Conservation (phyloP, 2,113 vertebrate species). For the Morphnarchus princeps region DNA sequence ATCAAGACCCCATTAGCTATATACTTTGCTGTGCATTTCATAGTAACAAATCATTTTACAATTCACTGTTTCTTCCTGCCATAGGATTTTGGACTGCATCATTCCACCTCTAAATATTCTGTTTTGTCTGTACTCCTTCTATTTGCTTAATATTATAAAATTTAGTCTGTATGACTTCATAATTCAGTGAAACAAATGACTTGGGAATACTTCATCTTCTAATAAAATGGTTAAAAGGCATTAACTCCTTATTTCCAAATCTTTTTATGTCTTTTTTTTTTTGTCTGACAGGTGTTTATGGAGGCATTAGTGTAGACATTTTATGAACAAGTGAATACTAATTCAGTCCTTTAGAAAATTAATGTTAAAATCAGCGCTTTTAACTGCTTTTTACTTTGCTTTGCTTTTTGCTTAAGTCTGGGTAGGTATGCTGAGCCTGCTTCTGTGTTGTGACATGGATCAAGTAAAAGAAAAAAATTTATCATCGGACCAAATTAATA, state of each 20-base stretch:
- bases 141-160: neutral
- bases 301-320: neutral
- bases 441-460: neutral
- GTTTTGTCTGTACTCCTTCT: neutral
- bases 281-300: neutral
- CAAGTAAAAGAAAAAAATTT: neutral
- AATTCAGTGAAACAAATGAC: neutral
- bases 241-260: neutral
- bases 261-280: neutral
- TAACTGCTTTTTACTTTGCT: neutral
- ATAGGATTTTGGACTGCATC: neutral
- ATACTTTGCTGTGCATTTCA: neutral
- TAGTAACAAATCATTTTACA: neutral
- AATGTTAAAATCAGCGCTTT: neutral
- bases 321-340: neutral
- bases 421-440: neutral
- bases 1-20: neutral
- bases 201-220: neutral
- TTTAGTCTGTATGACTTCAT: rapidly evolving
- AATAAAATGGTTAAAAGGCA: neutral
- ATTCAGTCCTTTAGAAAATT: neutral
- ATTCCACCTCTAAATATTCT: neutral
- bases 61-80: neutral
- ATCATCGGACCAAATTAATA: neutral
- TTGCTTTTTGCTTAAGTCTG: neutral